Base-by-base conservation (phyloP, 2,888 invertebrate species). In the Shargacucullia verbasci region DNA sequence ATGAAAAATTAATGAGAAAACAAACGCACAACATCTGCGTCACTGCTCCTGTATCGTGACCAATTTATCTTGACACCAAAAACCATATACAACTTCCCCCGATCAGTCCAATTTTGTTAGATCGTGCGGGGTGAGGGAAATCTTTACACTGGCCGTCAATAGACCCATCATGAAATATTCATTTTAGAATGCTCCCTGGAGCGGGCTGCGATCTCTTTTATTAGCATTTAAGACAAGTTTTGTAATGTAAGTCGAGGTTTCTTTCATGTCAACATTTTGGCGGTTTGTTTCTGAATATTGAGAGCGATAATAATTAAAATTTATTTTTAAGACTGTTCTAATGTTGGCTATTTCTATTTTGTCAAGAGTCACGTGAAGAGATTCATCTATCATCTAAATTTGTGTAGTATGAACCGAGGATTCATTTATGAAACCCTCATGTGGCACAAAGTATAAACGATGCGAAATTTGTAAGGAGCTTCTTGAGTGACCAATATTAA, bases 211-310 rank as follows among this genome's bases (percentile, higher is more conserved):
- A 85, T 86, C 83, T 85, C 86, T 85, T 87, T 86, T 88, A 88
- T 88, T 89, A 88, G 87, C 88, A 89, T 88, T 88, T 87, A 87
- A 86, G 87, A 86, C 86, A 88, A 88, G 87, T 87, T 87, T 84
- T 83, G 84, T 80, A 84, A 87, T 88, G 86, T 83, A 84, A 84
- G 84, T 77, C 80, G 66, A 76, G 76, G 74, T 73, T 81, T 77
- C 82, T 84, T 84, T 83, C 81, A 74, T 76, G 80, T 81, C 64
- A 79, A 70, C 76, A 73, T 73, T 69, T 69, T 64, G 65, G 54
- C 62, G 52, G 72, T 75, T 78, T 81, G 78, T 81, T 79, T 81
- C 68, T 80, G 78, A 81, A 81, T 81, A 80, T 79, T 81, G 78
- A 75, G n/a, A n/a, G n/a, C 70, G 70, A 60, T 57, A 72, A 78